Conservation (phyloP, 2,113 vertebrate genomes). For the Oncorhynchus mykiss region DNA sequence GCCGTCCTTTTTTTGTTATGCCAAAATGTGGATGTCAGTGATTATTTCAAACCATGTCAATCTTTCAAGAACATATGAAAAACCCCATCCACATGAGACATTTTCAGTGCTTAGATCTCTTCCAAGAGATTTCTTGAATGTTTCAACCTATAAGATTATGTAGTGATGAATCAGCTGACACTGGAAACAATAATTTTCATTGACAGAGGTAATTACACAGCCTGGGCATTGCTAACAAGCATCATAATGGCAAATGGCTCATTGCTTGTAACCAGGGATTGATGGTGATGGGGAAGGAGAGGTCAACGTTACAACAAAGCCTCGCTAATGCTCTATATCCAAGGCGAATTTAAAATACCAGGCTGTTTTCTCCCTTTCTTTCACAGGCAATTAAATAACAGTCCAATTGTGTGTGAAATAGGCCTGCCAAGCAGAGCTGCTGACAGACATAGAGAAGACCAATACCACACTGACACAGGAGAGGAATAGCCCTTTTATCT, state of each 20-base stretch:
- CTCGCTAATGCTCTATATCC: constrained; percentile 60
- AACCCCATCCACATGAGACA: background rate
- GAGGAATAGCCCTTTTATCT: background rate
- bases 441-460: constrained; percentile 16
- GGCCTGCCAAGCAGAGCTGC: constrained; percentile 47
- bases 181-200: constrained; percentile 63
- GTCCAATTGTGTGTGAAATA: constrained; percentile 67
- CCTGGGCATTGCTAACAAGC: constrained; percentile 72
- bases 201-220: constrained; percentile 75
- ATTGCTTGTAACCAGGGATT: constrained; percentile 64
- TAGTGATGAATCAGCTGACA: constrained; percentile 60
- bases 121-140: constrained; percentile 14
- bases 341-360: constrained; percentile 58
- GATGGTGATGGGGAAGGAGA: constrained; percentile 65
- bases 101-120: background rate
- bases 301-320: constrained; percentile 66
- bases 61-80: background rate
- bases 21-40: too few relatives aligned
- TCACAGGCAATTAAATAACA: constrained; percentile 68
- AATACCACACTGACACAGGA: constrained; percentile 1
- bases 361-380: constrained; percentile 48
- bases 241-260: constrained; percentile 68
- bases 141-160: constrained; percentile 51
- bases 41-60: background rate
- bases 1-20: too few relatives aligned